Conservation (phyloP, 2,888 invertebrate species). For the Drosophila niveifrons region DNA sequence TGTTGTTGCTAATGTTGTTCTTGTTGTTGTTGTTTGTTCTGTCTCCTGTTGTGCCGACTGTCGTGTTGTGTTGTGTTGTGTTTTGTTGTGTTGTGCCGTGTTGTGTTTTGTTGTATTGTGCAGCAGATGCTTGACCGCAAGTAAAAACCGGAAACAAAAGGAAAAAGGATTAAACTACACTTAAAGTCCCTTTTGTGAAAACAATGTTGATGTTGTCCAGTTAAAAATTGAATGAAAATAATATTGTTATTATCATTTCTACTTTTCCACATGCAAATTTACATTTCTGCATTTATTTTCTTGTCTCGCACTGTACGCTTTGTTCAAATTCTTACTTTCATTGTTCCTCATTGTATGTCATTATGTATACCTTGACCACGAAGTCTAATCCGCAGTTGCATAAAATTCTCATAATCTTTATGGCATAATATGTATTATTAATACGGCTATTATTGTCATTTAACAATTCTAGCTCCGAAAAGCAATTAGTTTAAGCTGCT, state of each 20-base stretch:
- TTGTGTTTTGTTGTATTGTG: slow-evolving; percentile 19
- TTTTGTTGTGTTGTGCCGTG: slow-evolving; percentile 5
- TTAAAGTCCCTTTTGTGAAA: slow-evolving; percentile 10
- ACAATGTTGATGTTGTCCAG: background rate
- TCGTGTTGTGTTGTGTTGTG: slow-evolving; percentile 21
- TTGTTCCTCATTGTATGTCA: no score
- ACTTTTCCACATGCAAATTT: background rate
- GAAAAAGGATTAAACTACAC: slow-evolving; percentile 30
- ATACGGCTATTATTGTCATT: no score
- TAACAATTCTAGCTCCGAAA: no score
- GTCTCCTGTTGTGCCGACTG: slow-evolving; percentile 49
- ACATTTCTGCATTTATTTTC: background rate
- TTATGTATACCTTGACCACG: no score
- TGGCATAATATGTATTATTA: no score
- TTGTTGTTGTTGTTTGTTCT: slow-evolving; percentile 19
- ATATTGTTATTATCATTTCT: background rate
- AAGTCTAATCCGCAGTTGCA: no score
- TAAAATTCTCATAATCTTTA: no score
- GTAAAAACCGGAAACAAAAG: slow-evolving; percentile 19
- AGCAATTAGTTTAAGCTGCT: no score
- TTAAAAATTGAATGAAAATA: slow-evolving; percentile 10
- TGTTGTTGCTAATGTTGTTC: slow-evolving; percentile 15
- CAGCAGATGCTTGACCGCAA: slow-evolving; percentile 67
- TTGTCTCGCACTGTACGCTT: no score
- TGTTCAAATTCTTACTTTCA: background rate